Evolutionary conservation across 2,888 invertebrate genomes (phyloP).

Genomic region (Drosophila pseudotalamancana): DNA sequence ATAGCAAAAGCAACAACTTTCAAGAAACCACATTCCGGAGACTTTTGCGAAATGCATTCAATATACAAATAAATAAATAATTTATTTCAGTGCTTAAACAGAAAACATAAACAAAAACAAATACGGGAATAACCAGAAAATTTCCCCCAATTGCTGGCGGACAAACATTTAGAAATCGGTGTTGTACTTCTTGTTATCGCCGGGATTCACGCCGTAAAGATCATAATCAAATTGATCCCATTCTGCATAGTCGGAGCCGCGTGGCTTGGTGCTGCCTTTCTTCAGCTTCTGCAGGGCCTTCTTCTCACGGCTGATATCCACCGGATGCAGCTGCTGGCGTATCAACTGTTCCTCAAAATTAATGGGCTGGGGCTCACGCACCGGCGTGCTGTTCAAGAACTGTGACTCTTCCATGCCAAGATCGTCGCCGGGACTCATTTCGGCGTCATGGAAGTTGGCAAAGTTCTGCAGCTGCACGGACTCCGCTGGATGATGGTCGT

Average conservation of each 20-base stretch:
- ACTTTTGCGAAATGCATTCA: constrained; percentile 33
- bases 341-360: constrained; percentile 65
- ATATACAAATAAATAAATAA: constrained; percentile 76
- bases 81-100: constrained; percentile 67
- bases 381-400: constrained; percentile 52
- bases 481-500: constrained; percentile 68
- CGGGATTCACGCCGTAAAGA: constrained; percentile 75
- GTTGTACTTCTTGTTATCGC: constrained; percentile 61
- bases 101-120: constrained; percentile 47
- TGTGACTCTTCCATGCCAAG: constrained; percentile 79
- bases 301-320: constrained; percentile 68
- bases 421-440: constrained; percentile 56
- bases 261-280: constrained; percentile 70
- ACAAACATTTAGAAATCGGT: constrained; percentile 43
- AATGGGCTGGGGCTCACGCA: constrained; percentile 73
- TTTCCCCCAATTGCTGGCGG: not conserved
- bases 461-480: constrained; percentile 79
- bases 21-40: constrained; percentile 36
- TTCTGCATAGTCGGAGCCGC: constrained; percentile 62
- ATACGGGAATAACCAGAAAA: constrained; percentile 21
- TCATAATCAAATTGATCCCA: constrained; percentile 83
- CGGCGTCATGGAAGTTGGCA: constrained; percentile 67
- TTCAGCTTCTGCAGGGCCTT: constrained; percentile 63
- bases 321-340: constrained; percentile 61
- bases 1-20: constrained; percentile 26